Percentiles rank a stretch among this genome's conserved stretches.
These are phyloP conservation scores for Micropterix aruncella DNA, from an alignment of 2,888 invertebrate species.

Conservation along the genomic window DNA sequence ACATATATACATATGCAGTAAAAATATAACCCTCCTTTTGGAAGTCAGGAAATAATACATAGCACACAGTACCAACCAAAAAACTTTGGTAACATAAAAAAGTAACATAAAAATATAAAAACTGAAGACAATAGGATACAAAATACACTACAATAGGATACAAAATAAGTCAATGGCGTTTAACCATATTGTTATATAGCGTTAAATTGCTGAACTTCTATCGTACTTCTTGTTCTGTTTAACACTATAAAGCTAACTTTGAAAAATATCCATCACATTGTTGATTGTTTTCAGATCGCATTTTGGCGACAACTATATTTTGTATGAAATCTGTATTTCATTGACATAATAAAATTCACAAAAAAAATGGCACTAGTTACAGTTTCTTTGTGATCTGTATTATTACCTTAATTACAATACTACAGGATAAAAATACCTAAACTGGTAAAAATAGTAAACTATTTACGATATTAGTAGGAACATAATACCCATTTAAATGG, in stretches of 20 bases:
- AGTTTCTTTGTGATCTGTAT: constrained; percentile 1
- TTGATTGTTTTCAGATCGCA: background rate
- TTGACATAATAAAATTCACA: background rate
- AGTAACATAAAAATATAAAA: no score
- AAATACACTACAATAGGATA: no score
- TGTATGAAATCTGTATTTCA: constrained; percentile 1
- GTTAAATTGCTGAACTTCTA: background rate
- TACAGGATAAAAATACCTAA: constrained; percentile 2
- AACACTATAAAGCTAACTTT: constrained; percentile 1
- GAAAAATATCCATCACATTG: constrained; percentile 1
- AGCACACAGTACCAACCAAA: no score
- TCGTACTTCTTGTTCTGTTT: background rate
- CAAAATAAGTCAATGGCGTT: background rate
- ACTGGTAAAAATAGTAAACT: background rate
- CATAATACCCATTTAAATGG: no score
- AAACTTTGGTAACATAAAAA: no score
- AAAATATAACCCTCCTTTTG: no score
- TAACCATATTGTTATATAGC: background rate
- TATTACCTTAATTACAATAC: constrained; percentile 1
- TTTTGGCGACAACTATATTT: background rate
- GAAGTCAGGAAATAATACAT: no score
- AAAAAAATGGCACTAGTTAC: constrained; percentile 1
- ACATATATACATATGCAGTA: no score
- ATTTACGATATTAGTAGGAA: background rate
- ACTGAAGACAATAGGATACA: no score